Evolutionary conservation across 1,140 invertebrate species (phyloP), one percentile per base, ranked within the genome.

Genomic region (Steinernema feltiae): DNA sequence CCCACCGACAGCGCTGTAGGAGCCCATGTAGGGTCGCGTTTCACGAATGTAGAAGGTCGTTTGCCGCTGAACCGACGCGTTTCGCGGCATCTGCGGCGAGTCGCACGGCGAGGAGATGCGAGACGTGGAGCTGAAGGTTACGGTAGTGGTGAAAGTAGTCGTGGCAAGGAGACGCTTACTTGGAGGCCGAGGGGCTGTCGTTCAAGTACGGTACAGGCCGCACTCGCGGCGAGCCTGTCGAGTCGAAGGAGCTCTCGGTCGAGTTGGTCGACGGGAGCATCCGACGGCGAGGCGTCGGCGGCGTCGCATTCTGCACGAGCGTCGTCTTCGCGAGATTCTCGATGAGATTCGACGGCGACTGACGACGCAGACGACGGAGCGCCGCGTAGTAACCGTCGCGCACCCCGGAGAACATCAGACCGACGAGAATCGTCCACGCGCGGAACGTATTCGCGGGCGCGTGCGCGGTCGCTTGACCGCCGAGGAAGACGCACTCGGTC

Each of bases 401-500:
- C 2, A 71, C 70, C 15, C 32, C 70, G 70, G 70, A 71, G 70
- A 71, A 71, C 70, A 71, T 71, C 7, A 71, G 70, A 3, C 32
- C 46, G 7, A 71, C 46, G 70, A 71, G 70, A n/a, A 35, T 53
- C 15, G 70, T 53, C 70, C 70, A 71, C 2, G 70, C 70, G 12
- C 32, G 70, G 70, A 71, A 71, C 7, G 70, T 71, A n/a, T 71
- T 53, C 15, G 70, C 46, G 12, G 79, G 74, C n/a, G 78, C 46
- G 73, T 80, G 79, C 7, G 70, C 70, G 18, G 74, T 72, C n/a
- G 79, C 79, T 48, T 79, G 78, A 72, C 78, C 79, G 70, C 46
- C 70, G 1, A 80, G 63, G 48, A 80, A 83, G 41, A 82, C 76
- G 69, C 82, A 83, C 74, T 83, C 82, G 17, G 82, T 83, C 29